Conservation (phyloP, 2,888 invertebrate species). For the Conchocele bisecta region DNA sequence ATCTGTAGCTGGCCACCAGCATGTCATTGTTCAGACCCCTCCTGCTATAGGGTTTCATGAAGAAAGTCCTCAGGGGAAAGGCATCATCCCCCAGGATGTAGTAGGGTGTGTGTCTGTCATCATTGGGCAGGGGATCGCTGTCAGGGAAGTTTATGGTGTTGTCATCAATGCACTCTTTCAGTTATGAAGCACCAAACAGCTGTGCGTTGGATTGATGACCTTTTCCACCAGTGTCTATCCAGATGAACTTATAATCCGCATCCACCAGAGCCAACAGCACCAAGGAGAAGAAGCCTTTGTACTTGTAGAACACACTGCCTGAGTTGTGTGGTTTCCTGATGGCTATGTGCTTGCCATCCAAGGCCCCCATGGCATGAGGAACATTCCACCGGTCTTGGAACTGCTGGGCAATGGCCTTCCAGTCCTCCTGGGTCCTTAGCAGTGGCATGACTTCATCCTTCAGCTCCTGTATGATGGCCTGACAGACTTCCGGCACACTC, state of each 20-base stretch:
- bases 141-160: constrained; percentile 1
- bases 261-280: background rate
- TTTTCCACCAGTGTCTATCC: background rate
- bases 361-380: constrained; percentile 5
- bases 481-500: constrained; percentile 8
- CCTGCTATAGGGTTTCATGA: background rate
- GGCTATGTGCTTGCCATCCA: constrained; percentile 27
- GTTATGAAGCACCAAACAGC: background rate
- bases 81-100: too few species aligned
- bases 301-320: too few species aligned
- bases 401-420: constrained; percentile 13
- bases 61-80: background rate
- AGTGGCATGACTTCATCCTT: constrained; percentile 9
- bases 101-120: too few species aligned
- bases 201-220: constrained; percentile 3
- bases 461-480: constrained; percentile 9
- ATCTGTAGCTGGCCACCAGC: background rate
- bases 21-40: background rate
- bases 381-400: constrained; percentile 20
- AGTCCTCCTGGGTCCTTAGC: constrained; percentile 13
- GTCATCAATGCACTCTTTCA: constrained; percentile 12
- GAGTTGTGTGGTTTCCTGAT: too few species aligned
- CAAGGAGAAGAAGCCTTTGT: background rate
- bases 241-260: background rate
- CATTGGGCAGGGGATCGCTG: too few species aligned